These are phyloP conservation scores for Campoplex capitator DNA, from an alignment of 2,888 invertebrate species.

Conservation along the genomic window DNA sequence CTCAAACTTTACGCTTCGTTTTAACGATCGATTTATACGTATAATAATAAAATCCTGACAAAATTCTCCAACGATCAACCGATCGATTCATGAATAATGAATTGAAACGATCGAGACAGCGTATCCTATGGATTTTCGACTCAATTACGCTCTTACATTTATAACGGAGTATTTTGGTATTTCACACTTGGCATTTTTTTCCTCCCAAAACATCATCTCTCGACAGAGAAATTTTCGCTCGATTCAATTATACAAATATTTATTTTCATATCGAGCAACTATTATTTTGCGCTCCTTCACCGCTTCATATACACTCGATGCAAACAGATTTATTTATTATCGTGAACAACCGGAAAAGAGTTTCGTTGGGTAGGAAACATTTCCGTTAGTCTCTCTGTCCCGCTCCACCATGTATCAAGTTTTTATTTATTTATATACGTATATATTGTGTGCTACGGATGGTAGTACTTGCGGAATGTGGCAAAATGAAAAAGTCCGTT, in stretches of 20 bases:
- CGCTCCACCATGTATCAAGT: too few species aligned
- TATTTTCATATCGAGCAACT: conserved; percentile 49
- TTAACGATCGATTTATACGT: conserved; percentile 76
- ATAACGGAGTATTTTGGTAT: conserved; percentile 71
- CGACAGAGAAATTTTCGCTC: conserved; percentile 30
- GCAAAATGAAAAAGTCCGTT: conserved; percentile 52
- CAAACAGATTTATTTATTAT: conserved; percentile 56
- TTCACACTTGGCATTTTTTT: conserved; percentile 18
- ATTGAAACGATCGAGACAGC: background rate
- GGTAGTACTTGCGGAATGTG: conserved; percentile 69
- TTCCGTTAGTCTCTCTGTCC: conserved; percentile 21
- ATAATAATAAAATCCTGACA: conserved; percentile 27
- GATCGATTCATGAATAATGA: conserved; percentile 80
- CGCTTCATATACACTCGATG: conserved; percentile 49
- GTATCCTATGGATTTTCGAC: background rate
- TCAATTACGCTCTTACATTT: conserved; percentile 48
- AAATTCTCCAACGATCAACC: conserved; percentile 52
- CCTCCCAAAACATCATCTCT: background rate
- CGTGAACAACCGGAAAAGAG: conserved; percentile 60
- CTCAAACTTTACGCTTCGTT: conserved; percentile 74
- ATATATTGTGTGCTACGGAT: conserved; percentile 47
- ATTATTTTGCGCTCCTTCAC: background rate
- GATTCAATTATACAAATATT: conserved; percentile 51
- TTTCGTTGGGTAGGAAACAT: conserved; percentile 47
- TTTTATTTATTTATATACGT: background rate